Conservation (phyloP, 2,797 vertebrate species). For the Octomys mimax region DNA sequence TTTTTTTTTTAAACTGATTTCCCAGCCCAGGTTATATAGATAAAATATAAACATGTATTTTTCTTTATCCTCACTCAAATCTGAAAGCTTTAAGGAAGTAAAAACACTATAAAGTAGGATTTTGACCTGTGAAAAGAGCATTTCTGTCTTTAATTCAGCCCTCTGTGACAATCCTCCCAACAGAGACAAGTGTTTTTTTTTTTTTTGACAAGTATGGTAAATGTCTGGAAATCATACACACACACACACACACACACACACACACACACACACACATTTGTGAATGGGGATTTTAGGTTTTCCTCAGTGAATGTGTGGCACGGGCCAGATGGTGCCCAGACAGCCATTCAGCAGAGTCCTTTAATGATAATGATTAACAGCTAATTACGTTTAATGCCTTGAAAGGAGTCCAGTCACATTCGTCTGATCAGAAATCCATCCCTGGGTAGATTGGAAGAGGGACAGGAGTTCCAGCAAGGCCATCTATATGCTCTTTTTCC, state of each 20-base stretch:
- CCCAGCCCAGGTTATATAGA: neutral
- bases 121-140: constrained; percentile 50
- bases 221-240: constrained; percentile 48
- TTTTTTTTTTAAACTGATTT: constrained; percentile 15
- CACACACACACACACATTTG: neutral
- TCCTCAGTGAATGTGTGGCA: constrained; percentile 49
- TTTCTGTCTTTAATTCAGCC: constrained; percentile 60
- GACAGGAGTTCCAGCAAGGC: constrained; percentile 62
- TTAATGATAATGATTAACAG: constrained; percentile 72
- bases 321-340: constrained; percentile 76
- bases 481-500: constrained; percentile 63
- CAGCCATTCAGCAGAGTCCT: constrained; percentile 75
- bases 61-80: constrained; percentile 17
- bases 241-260: neutral
- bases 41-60: constrained; percentile 21
- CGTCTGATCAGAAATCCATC: constrained; percentile 75
- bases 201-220: constrained; percentile 70
- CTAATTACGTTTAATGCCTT: constrained; percentile 80
- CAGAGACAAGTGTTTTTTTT: constrained; percentile 53
- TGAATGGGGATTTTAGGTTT: constrained; percentile 57
- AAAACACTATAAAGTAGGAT: neutral
- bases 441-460: constrained; percentile 65
- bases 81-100: neutral
- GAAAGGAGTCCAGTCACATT: constrained; percentile 75
- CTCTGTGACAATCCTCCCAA: constrained; percentile 58